A percentile compares a stretch with the other conserved stretches of the same genome.
phyloP scores from a whole-genome alignment of 2,797 vertebrate species.

The Cynodonichthys magdalenae region DNA sequence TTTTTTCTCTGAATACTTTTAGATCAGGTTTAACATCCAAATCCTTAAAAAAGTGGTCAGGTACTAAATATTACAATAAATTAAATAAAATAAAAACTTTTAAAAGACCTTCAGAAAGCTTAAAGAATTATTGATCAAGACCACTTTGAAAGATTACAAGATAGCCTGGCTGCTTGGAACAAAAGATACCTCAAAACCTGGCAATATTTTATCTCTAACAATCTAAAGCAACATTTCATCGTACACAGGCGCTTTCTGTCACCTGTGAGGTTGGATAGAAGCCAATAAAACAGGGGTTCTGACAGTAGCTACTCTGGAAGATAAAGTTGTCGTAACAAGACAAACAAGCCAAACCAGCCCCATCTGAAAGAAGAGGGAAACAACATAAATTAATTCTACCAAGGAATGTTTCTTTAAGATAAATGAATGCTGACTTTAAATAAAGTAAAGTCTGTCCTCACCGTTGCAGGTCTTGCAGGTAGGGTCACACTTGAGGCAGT shows the following conservation, averaged over 20 bases:
- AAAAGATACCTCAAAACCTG: not conserved
- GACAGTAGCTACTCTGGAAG: conserved; percentile 80
- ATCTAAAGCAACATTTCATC: not conserved
- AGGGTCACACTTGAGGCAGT: conserved; percentile 86
- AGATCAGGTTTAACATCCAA: no score
- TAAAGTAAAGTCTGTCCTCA: conserved; percentile 26
- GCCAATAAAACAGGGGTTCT: conserved; percentile 82
- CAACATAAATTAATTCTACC: not conserved
- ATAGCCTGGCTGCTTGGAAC: not conserved
- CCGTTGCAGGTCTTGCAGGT: conserved; percentile 80
- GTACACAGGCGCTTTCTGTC: conserved; percentile 13
- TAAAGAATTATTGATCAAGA: not conserved
- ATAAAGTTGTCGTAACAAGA: conserved; percentile 87
- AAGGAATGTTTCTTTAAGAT: no score
- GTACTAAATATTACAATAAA: not conserved
- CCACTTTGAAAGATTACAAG: not conserved
- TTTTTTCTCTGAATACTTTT: not conserved
- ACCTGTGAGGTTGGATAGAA: conserved; percentile 82
- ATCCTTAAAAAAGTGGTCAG: not conserved
- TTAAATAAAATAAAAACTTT: not conserved
- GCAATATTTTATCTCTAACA: no score
- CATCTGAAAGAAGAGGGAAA: conserved; percentile 70
- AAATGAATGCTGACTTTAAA: no score
- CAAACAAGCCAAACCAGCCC: conserved; percentile 77
- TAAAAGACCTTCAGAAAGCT: not conserved